phyloP scores from a whole-genome alignment of 2,888 invertebrate genomes.

The Heliconius ismenius region DNA sequence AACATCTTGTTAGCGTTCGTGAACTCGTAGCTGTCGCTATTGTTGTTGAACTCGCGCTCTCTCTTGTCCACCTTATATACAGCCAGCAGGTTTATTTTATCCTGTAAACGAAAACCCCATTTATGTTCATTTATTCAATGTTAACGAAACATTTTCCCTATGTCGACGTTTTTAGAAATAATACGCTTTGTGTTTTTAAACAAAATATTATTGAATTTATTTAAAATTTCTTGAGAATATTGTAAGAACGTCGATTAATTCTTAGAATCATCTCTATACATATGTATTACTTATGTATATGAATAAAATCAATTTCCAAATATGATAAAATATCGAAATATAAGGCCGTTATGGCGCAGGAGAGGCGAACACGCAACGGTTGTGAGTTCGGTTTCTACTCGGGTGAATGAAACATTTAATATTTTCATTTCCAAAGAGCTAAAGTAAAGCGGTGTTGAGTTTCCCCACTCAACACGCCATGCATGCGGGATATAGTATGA shows the following conservation, averaged over 20 bases:
- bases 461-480: too few species aligned
- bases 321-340: neutral
- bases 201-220: neutral
- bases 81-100: constrained; percentile 87
- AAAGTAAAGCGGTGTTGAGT: too few species aligned
- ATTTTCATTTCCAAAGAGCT: too few species aligned
- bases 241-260: neutral
- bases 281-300: neutral
- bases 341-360: too few species aligned
- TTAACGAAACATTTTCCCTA: neutral
- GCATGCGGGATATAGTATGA: too few species aligned
- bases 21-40: constrained; percentile 86
- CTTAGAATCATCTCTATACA: neutral
- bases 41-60: constrained; percentile 75
- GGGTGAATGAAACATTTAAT: too few species aligned
- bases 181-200: neutral
- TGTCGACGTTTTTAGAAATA: neutral
- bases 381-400: too few species aligned
- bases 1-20: constrained; percentile 90
- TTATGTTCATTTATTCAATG: neutral
- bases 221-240: neutral
- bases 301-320: neutral
- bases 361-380: too few species aligned
- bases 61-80: constrained; percentile 88
- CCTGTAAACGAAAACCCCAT: constrained; percentile 55